These are phyloP conservation scores for Cerceris rybyensis DNA, from an alignment of 2,888 invertebrate species.

Conservation along the genomic window DNA sequence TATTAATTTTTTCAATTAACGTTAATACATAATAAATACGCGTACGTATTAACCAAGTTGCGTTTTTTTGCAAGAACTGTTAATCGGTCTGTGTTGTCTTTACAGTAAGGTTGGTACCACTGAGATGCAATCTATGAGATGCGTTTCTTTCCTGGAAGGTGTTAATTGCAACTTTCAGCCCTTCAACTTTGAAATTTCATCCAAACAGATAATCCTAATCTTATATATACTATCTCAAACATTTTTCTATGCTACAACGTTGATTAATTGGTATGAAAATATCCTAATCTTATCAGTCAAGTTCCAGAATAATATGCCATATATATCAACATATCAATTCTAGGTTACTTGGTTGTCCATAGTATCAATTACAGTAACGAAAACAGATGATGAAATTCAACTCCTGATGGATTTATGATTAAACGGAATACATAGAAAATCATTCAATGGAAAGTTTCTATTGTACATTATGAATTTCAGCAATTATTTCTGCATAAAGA, in stretches of 20 bases:
- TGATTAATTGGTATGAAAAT: background rate
- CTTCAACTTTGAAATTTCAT: background rate
- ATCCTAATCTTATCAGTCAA: too few species aligned
- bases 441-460: background rate
- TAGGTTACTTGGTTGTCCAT: too few species aligned
- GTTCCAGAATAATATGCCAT: too few species aligned
- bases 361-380: too few species aligned
- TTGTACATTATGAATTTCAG: background rate
- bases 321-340: too few species aligned
- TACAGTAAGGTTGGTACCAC: conserved; percentile 34
- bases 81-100: conserved; percentile 11
- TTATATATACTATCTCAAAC: background rate
- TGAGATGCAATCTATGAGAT: conserved; percentile 11
- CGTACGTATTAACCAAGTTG: conserved; percentile 14
- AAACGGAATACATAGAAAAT: too few species aligned
- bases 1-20: conserved; percentile 2
- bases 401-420: too few species aligned
- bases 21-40: background rate
- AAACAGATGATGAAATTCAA: too few species aligned
- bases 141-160: conserved; percentile 8
- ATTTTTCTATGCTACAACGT: background rate
- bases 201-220: too few species aligned
- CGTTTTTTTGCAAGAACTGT: conserved; percentile 19
- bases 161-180: background rate
- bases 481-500: background rate